Conservation (phyloP, 2,888 invertebrate species). For the Lithophane leautieri region DNA sequence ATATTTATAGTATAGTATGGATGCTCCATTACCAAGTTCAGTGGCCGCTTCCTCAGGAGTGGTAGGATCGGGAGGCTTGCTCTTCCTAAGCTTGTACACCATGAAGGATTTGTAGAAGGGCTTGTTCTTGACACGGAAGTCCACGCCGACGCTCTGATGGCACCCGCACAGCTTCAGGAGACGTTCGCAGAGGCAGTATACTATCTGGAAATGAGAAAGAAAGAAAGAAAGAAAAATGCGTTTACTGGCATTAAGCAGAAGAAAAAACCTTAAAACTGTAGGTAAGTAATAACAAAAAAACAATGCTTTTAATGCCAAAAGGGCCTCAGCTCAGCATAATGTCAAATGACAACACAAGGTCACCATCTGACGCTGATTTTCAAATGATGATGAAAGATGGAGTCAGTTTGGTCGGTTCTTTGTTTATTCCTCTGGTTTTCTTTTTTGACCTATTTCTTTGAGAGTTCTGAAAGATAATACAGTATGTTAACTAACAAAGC, state of each 20-base stretch:
- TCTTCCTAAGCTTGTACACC: constrained; percentile 82
- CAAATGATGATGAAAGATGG: neutral
- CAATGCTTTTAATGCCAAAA: too few relatives aligned
- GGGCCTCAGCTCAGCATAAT: too few relatives aligned
- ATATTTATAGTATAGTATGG: too few relatives aligned
- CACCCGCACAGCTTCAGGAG: constrained; percentile 93
- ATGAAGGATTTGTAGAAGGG: constrained; percentile 91
- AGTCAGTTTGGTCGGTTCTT: neutral
- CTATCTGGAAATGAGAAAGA: constrained; percentile 92
- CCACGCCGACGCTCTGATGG: constrained; percentile 88
- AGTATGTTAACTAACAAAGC: too few relatives aligned
- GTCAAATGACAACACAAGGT: too few relatives aligned
- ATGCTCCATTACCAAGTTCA: constrained; percentile 63
- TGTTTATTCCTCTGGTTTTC: neutral
- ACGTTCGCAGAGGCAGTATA: constrained; percentile 94
- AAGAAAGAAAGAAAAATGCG: too few relatives aligned
- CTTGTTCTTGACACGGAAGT: constrained; percentile 88
- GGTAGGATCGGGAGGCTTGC: constrained; percentile 77
- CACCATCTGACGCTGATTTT: too few relatives aligned
- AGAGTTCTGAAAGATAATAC: neutral
- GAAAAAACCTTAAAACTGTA: too few relatives aligned
- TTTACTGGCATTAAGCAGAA: too few relatives aligned
- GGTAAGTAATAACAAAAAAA: too few relatives aligned
- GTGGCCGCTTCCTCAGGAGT: constrained; percentile 76
- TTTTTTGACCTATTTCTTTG: neutral